Conservation (phyloP, 2,113 vertebrate species). For the Aythya baeri region DNA sequence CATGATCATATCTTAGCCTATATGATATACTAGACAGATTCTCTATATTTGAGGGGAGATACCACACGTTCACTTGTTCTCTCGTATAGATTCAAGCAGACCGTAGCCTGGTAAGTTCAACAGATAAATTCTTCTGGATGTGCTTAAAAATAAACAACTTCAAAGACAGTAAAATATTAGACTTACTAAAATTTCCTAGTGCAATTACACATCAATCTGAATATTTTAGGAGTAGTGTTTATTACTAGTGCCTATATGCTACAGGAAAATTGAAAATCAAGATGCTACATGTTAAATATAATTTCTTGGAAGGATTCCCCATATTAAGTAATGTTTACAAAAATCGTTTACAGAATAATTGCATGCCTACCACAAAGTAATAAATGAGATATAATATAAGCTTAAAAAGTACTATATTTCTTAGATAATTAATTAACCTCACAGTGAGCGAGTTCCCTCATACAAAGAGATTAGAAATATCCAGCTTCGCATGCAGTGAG, state of each 20-base stretch:
- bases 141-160: background rate
- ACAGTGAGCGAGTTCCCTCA: background rate
- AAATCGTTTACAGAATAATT: background rate
- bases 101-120: background rate
- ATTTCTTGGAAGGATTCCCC: background rate
- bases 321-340: background rate
- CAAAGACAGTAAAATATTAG: background rate
- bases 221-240: background rate
- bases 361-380: background rate
- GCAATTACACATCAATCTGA: background rate
- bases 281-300: background rate
- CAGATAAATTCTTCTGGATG: background rate
- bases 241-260: background rate
- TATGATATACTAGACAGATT: background rate
- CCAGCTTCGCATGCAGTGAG: background rate
- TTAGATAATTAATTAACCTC: slow-evolving; percentile 40
- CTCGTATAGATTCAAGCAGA: background rate
- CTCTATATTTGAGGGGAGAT: background rate
- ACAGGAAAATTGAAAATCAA: background rate
- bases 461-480: background rate
- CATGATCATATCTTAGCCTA: background rate
- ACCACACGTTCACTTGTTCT: background rate
- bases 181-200: background rate
- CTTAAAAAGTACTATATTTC: background rate
- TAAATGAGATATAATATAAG: background rate